Base-by-base conservation (phyloP, 2,113 vertebrate species). In the Daphoenositta chrysoptera region DNA sequence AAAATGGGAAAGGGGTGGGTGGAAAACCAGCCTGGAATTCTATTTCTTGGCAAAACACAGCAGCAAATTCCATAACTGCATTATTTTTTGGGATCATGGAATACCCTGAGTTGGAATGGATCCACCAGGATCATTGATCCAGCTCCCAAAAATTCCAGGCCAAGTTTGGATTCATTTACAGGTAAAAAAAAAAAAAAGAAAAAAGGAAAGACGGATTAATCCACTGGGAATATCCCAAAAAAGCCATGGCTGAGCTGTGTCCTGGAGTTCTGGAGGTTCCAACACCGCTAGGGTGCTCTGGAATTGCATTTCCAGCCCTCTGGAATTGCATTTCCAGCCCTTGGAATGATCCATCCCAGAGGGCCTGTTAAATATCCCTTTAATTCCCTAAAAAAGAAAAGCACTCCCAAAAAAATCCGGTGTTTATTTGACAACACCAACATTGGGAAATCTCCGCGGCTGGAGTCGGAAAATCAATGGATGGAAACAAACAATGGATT, bases 381-480 rank as follows among this genome's bases (percentile, higher is more conserved):
- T 39, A 68, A 81, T 57, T 33, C 51, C 75, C 50, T 3, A 26
- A 42, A 58, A 45, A 40, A n/a, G n/a, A 23, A 24, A 6, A 3
- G 4, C 1, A 2, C 3, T 37, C 40, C 63, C n/a, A 1, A 8
- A 39, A 47, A 10, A 39, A 39, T 20, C 51, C 17, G 1, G 30
- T 19, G 64, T 69, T 82, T 82, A 58, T 82, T 82, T 58, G 64
- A 57, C n/a, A 58, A 40, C 53, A 48, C n/a, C 64, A 9, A 7
- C 22, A 1, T 11, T 33, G 78, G 35, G 78, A 57, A 81, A 68
- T 57, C 22, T 22, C 78, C 16, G n/a, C 3, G 5, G n/a, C 6
- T 7, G 4, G 35, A 58, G 35, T 4, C 0, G 19, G 64, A 15
- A 82, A 58, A 69, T 58, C 30, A 24, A 28, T 0, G 11, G 64